Conservation (phyloP, 2,888 invertebrate genomes). For the Volucella zonaria region DNA sequence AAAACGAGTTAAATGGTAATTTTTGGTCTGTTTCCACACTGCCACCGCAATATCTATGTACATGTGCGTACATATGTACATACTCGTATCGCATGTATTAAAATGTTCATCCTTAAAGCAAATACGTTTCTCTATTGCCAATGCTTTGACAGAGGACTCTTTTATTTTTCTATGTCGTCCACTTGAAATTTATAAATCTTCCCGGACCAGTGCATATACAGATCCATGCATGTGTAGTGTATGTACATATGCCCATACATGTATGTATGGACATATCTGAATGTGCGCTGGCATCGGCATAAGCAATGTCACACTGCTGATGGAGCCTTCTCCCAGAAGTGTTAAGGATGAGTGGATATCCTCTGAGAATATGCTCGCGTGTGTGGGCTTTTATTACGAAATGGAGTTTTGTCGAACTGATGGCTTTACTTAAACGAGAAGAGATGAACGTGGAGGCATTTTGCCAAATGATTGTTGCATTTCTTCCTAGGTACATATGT, state of each 20-base stretch:
- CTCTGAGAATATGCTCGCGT: conserved; percentile 44
- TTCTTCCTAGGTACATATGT: not conserved
- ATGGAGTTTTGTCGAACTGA: conserved; percentile 52
- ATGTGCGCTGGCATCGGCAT: not conserved
- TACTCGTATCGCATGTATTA: not conserved
- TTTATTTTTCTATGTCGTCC: conserved; percentile 33
- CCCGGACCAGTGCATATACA: conserved; percentile 9
- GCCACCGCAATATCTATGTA: no score
- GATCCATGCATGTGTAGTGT: no score
- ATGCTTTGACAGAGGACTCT: conserved; percentile 9
- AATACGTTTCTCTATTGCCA: conserved; percentile 1
- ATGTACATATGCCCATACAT: no score
- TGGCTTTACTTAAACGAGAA: conserved; percentile 1
- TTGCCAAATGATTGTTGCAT: conserved; percentile 55
- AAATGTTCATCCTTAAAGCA: conserved; percentile 15
- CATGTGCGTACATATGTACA: not conserved
- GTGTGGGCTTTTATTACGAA: conserved; percentile 54
- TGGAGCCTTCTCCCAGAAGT: conserved; percentile 6
- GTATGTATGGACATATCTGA: not conserved
- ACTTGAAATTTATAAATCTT: conserved; percentile 51
- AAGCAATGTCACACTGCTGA: no score
- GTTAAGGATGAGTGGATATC: conserved; percentile 54
- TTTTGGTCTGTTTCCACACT: conserved; percentile 4
- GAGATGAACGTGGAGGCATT: conserved; percentile 7
- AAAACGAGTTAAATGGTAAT: not conserved